A percentile compares a stretch with the other conserved stretches of the same genome.
Conservation (phyloP, 2,888 invertebrate genomes). For the Hetaerina titia region DNA sequence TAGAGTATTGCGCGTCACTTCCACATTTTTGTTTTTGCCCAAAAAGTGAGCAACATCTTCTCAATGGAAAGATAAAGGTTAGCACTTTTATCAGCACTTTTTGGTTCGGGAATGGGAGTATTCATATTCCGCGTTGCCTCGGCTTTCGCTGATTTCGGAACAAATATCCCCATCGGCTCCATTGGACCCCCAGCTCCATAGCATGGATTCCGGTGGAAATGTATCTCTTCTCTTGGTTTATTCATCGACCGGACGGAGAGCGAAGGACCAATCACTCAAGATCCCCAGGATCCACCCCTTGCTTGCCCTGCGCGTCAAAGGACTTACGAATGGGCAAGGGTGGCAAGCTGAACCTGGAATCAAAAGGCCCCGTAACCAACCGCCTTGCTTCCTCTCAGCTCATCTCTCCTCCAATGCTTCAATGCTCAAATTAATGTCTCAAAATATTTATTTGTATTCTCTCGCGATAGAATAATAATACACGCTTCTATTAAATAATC, state of each 20-base stretch:
- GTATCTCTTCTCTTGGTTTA: conserved; percentile 36
- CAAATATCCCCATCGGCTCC: not conserved
- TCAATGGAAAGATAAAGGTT: not conserved
- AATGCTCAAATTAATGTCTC: no score
- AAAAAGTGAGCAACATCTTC: not conserved
- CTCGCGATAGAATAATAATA: no score
- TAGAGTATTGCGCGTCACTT: no score
- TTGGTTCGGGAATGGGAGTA: not conserved
- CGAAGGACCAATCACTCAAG: conserved; percentile 55
- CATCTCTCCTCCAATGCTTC: not conserved
- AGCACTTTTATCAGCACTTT: not conserved
- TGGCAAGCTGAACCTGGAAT: not conserved
- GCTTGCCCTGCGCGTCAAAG: not conserved
- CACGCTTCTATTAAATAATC: no score
- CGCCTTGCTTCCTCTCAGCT: not conserved
- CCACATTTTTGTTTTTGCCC: no score
- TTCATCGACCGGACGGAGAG: conserved; percentile 44
- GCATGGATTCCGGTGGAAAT: not conserved
- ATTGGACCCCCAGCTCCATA: not conserved
- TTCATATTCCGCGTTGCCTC: not conserved
- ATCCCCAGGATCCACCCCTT: conserved; percentile 15
- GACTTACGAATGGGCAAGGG: not conserved
- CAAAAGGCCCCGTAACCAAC: not conserved
- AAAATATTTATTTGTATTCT: no score
- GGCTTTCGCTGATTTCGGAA: not conserved